phyloP scores from a whole-genome alignment of 2,888 invertebrate genomes.

The Synanthedon vespiformis region DNA sequence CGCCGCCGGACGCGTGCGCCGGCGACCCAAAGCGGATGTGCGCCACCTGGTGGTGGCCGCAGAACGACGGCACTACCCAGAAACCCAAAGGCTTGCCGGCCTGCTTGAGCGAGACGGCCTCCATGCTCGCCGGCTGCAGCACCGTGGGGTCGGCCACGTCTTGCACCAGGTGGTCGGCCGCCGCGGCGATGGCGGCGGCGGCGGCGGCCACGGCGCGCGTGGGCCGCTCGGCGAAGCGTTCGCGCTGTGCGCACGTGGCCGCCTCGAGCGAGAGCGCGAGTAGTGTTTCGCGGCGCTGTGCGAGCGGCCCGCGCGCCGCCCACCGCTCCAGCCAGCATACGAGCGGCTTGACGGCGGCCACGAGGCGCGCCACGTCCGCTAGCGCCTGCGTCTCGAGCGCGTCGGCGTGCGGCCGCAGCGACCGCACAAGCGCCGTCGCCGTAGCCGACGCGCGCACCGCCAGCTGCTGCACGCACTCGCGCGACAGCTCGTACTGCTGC shows the following conservation, averaged over 20 bases:
- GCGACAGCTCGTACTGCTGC: slow-evolving; percentile 90
- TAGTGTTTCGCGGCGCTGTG: slow-evolving; percentile 40
- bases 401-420: slow-evolving; percentile 77
- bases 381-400: slow-evolving; percentile 83
- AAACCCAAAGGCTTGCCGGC: slow-evolving; percentile 91
- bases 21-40: slow-evolving; percentile 92
- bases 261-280: slow-evolving; percentile 86
- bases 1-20: slow-evolving; percentile 90
- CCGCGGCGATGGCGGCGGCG: slow-evolving; percentile 79
- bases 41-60: slow-evolving; percentile 81
- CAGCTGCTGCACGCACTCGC: slow-evolving; percentile 91
- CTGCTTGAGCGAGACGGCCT: slow-evolving; percentile 87
- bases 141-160: slow-evolving; percentile 90
- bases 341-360: slow-evolving; percentile 86
- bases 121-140: slow-evolving; percentile 91
- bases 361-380: slow-evolving; percentile 87
- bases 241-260: slow-evolving; percentile 91
- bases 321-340: slow-evolving; percentile 92
- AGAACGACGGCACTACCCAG: slow-evolving; percentile 87
- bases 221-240: slow-evolving; percentile 89
- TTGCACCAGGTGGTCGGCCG: slow-evolving; percentile 88
- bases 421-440: slow-evolving; percentile 76
- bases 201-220: slow-evolving; percentile 79
- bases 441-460: slow-evolving; percentile 87
- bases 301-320: slow-evolving; percentile 8